phyloP scores from a whole-genome alignment of 2,797 vertebrate genomes.

The Thamnophis elegans region DNA sequence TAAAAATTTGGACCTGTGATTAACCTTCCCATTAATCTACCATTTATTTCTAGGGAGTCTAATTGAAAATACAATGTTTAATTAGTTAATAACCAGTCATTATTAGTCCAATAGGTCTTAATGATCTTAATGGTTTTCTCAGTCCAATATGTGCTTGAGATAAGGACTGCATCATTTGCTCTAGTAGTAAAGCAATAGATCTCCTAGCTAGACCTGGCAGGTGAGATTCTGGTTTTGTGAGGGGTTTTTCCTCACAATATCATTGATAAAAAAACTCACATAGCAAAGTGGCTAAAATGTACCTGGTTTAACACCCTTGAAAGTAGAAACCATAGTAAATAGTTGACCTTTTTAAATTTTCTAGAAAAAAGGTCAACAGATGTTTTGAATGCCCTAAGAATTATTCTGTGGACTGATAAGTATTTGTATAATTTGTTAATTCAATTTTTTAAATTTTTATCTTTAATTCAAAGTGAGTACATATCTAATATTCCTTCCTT shows the following conservation, averaged over 20 bases:
- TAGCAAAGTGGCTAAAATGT: background rate
- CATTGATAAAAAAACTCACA: background rate
- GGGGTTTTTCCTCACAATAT: background rate
- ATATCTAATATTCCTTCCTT: background rate
- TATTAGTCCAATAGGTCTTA: background rate
- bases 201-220: background rate
- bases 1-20: background rate
- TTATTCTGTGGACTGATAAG: background rate
- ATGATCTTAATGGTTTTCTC: background rate
- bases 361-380: background rate
- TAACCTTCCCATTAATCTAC: background rate
- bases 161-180: background rate
- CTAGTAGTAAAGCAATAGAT: background rate
- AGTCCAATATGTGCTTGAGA: background rate
- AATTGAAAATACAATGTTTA: background rate
- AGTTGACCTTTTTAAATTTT: background rate
- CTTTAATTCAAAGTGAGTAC: background rate
- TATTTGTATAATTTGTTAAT: background rate
- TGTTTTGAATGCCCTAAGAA: background rate
- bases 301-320: background rate
- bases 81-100: background rate
- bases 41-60: background rate
- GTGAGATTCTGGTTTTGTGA: background rate
- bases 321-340: background rate
- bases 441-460: background rate